Conservation (phyloP, 2,113 vertebrate species). For the Corvus hawaiiensis region DNA sequence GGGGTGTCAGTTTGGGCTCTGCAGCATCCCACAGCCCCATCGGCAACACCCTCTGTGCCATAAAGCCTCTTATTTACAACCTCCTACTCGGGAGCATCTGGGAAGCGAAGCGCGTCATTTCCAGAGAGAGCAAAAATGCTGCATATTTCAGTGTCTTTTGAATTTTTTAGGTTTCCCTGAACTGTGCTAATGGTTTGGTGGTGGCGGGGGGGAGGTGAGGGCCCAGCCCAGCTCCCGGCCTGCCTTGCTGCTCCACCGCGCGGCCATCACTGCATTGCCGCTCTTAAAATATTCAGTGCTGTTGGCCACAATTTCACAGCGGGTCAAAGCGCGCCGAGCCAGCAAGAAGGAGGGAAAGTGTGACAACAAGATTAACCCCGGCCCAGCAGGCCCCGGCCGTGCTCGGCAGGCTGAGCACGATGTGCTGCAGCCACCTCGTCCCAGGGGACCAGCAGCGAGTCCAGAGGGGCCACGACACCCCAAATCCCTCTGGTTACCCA, state of each 20-base stretch:
- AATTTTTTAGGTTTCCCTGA: slow-evolving; percentile 55
- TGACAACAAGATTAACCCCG: slow-evolving; percentile 40
- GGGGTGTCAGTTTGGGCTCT: neutral
- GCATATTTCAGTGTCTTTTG: slow-evolving; percentile 43
- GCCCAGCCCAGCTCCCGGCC: slow-evolving; percentile 46
- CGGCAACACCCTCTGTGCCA: slow-evolving; percentile 5
- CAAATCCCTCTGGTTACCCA: neutral
- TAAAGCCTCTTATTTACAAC: slow-evolving; percentile 29
- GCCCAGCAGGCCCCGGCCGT: neutral
- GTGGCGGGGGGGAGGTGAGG: neutral
- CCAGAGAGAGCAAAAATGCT: slow-evolving; percentile 36
- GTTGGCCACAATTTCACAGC: slow-evolving; percentile 55
- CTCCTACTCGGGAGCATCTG: slow-evolving; percentile 29
- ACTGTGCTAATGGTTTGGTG: slow-evolving; percentile 56
- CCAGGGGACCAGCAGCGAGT: neutral
- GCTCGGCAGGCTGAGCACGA: slow-evolving; percentile 53
- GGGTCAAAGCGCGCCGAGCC: slow-evolving; percentile 49
- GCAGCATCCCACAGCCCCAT: neutral
- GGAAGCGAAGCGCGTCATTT: slow-evolving; percentile 41
- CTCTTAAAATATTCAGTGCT: slow-evolving; percentile 65
- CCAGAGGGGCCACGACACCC: neutral
- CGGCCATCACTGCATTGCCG: slow-evolving; percentile 25
- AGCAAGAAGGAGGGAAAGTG: slow-evolving; percentile 61
- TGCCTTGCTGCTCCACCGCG: slow-evolving; percentile 33
- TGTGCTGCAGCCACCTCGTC: neutral